These are phyloP conservation scores for Barnardius zonarius DNA, from an alignment of 2,113 vertebrate genomes.

Conservation along the genomic window DNA sequence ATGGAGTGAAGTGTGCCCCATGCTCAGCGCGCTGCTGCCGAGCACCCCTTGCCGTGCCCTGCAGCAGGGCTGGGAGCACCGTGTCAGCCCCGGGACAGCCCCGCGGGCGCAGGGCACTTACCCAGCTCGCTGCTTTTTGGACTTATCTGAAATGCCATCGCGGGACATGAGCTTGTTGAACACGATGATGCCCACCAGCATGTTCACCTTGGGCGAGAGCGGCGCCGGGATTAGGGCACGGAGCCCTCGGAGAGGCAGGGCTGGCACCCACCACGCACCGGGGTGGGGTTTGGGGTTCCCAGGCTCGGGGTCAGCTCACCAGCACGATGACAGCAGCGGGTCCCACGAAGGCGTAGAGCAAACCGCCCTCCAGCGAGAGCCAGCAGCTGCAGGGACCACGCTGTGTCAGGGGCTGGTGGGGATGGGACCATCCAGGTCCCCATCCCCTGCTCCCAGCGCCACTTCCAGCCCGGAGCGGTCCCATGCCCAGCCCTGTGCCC, in stretches of 20 bases:
- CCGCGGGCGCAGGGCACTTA: conserved; percentile 70
- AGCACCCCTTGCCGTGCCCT: not conserved
- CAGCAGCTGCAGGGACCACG: conserved; percentile 80
- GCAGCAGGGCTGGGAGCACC: not conserved
- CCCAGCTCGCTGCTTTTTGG: conserved; percentile 98
- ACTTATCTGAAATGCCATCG: conserved; percentile 98
- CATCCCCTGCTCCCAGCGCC: not conserved
- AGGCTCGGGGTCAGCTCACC: conserved; percentile 72
- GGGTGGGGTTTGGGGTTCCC: not conserved
- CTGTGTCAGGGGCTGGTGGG: not conserved
- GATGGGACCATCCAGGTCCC: not conserved
- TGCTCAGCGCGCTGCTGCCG: not conserved
- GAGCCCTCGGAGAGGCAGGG: accelerated
- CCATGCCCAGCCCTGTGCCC: not conserved
- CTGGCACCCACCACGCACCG: not conserved
- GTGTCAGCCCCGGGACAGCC: not conserved
- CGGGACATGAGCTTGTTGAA: conserved; percentile 99
- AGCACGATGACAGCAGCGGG: conserved; percentile 93
- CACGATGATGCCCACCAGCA: conserved; percentile 97
- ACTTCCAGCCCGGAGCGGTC: not conserved
- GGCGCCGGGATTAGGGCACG: not conserved
- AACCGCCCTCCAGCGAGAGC: conserved; percentile 91
- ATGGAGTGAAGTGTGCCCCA: not conserved
- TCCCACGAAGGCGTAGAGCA: conserved; percentile 94
- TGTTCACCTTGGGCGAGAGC: conserved; percentile 85